Percentiles rank a stretch among this genome's conserved stretches.
phyloP scores from a whole-genome alignment of 2,888 invertebrate species.

The Merodon equestris region DNA sequence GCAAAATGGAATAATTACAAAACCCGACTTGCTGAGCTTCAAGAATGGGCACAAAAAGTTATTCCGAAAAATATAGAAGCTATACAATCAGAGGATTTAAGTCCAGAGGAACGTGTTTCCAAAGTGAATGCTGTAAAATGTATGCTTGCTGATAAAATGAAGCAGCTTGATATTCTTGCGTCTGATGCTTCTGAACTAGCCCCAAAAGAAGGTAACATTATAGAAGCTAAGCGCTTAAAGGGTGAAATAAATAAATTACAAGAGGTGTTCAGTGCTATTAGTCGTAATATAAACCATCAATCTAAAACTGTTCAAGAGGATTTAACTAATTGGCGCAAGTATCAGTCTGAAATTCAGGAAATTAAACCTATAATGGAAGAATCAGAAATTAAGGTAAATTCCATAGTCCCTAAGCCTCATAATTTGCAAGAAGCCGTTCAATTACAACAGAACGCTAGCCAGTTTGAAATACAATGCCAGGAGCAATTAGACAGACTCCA shows the following conservation, averaged over 20 bases:
- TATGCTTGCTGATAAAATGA: constrained; percentile 87
- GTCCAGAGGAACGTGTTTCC: constrained; percentile 89
- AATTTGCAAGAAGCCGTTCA: constrained; percentile 90
- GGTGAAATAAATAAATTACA: constrained; percentile 87
- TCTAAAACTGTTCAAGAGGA: constrained; percentile 88
- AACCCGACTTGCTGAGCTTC: constrained; percentile 86
- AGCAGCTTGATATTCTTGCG: constrained; percentile 85
- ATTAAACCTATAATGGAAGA: constrained; percentile 94
- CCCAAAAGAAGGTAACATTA: constrained; percentile 83
- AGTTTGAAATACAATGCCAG: constrained; percentile 88
- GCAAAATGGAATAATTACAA: constrained; percentile 90
- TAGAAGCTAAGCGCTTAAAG: constrained; percentile 87
- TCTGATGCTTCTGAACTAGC: constrained; percentile 88
- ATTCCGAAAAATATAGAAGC: constrained; percentile 87
- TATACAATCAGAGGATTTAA: constrained; percentile 87
- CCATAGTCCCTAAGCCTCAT: constrained; percentile 83
- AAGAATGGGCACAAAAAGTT: constrained; percentile 89
- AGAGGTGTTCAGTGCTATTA: constrained; percentile 87
- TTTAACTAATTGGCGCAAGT: constrained; percentile 90
- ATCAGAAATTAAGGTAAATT: constrained; percentile 88
- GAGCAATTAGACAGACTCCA: constrained; percentile 87
- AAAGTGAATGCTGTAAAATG: constrained; percentile 88
- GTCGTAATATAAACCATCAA: constrained; percentile 87
- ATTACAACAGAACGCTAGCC: constrained; percentile 85
- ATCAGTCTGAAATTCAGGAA: constrained; percentile 88